Base-by-base conservation (phyloP, 2,113 vertebrate genomes). In the Syngnathus typhle region DNA sequence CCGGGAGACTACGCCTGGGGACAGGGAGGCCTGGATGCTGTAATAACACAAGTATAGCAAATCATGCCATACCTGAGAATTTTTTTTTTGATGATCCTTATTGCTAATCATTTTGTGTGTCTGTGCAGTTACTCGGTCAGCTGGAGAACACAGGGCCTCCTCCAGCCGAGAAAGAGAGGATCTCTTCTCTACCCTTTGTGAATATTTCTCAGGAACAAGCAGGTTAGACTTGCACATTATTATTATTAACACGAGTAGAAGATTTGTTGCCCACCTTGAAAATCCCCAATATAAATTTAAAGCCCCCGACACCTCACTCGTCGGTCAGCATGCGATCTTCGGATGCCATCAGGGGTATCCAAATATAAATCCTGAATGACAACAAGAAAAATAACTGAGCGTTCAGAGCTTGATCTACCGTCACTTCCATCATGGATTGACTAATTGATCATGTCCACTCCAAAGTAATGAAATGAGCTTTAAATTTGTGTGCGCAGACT, bases 1-100 rank as follows among this genome's bases (percentile, higher is more conserved):
- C 96, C 96, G 0, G 96, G 94, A 18, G 96, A 98, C 75, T 99
- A 99, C 1, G 96, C 96, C 0, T 99, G 96, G 96, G 96, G 96
- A 72, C 96, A 98, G 85, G 95, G 95, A 37, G 96, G 96, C 73
- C 91, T 99, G 7, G 96, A 99, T 18, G 95, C 96, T 1, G 95
- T 99, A 58, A 95, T 99, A 84, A 98, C 96, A 68, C 96, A 99
- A 94, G 96, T 98, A 84, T 67, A 65, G 11, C 23, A 18, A 66
- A 69, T 15, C 8, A 55, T 19, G 10, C 51, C 15, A 6, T 56
- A 21, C 13, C 10, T 21, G n/a, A 21, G 5, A 59, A 37, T 3
- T 37, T 27, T 15, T 10, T 41, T 12, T 21, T 61, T n/a, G n/a
- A 13, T 60, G 11, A 1, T 5, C 60, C 60, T 43, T 71, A 6